Evolutionary conservation across 2,797 vertebrate species (phyloP).

Genomic region (Parauchenoglanis ngamensis): DNA sequence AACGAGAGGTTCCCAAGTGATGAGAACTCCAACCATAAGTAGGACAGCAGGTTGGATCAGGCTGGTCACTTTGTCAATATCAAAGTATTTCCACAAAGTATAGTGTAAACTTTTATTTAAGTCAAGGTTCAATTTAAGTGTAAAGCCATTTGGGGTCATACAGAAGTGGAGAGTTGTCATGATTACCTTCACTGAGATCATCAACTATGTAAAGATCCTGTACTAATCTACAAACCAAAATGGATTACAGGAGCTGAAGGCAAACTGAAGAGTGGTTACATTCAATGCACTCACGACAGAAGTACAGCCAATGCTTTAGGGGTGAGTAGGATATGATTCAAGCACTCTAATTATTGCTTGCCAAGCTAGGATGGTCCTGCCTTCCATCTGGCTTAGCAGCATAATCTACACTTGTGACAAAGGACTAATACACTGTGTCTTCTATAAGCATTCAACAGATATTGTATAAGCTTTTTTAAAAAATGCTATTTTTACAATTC

Average conservation of each 20-base stretch:
- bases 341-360: constrained; percentile 13
- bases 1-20: too few relatives aligned
- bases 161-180: neutral
- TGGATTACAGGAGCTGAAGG: neutral
- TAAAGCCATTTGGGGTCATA: neutral
- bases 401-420: constrained; percentile 6
- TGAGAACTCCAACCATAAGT: too few relatives aligned
- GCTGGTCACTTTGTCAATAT: neutral
- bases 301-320: constrained; percentile 19
- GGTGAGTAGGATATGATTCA: neutral
- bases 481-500: neutral
- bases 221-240: constrained; percentile 5
- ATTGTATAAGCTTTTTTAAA: neutral
- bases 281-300: constrained; percentile 10
- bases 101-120: neutral
- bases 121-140: too few relatives aligned
- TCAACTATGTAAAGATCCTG: neutral
- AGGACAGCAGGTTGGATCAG: too few relatives aligned
- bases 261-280: neutral
- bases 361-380: constrained; percentile 7
- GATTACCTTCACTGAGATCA: neutral
- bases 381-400: constrained; percentile 12
- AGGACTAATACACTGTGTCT: neutral
- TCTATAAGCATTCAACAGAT: neutral
- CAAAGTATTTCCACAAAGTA: neutral